Percentiles rank a stretch among this genome's conserved stretches.
These are phyloP conservation scores for Acromyrmex echinatior DNA, from an alignment of 1,140 invertebrate genomes.

Conservation along the genomic window DNA sequence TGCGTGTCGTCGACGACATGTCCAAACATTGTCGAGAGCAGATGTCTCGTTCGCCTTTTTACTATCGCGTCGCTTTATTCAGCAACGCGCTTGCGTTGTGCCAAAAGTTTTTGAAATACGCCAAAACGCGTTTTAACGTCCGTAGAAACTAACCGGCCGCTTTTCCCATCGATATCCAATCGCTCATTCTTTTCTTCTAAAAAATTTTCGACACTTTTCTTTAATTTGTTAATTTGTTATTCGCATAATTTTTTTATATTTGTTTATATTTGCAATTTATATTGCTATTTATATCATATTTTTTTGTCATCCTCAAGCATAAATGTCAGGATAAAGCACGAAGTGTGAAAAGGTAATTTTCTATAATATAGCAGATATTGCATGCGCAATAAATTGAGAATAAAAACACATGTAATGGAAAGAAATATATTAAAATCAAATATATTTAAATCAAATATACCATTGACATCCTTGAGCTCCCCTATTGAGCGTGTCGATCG, in stretches of 20 bases:
- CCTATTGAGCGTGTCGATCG: slow-evolving; percentile 57
- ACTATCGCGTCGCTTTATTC: slow-evolving; percentile 65
- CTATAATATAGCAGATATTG: slow-evolving; percentile 15
- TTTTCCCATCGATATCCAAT: background rate
- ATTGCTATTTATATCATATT: background rate
- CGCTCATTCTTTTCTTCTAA: background rate
- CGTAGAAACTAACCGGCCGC: slow-evolving; percentile 25
- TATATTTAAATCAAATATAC: slow-evolving; percentile 61
- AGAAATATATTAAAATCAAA: slow-evolving; percentile 40
- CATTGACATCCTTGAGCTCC: slow-evolving; percentile 47
- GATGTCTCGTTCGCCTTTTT: slow-evolving; percentile 79
- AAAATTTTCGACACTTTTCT: background rate
- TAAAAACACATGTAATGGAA: background rate
- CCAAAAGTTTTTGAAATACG: slow-evolving; percentile 71
- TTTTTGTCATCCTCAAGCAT: background rate
- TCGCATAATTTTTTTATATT: background rate
- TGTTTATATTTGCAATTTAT: background rate
- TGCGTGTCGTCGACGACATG: slow-evolving; percentile 77
- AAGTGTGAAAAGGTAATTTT: background rate
- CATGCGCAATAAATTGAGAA: background rate
- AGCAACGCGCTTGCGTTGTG: slow-evolving; percentile 46
- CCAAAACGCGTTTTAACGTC: slow-evolving; percentile 64
- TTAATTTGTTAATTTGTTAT: background rate
- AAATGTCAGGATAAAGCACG: background rate
- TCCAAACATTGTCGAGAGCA: slow-evolving; percentile 86